Percentiles rank a stretch among this genome's conserved stretches.
Conservation (phyloP, 2,888 invertebrate genomes). For the Corbicula japonica region DNA sequence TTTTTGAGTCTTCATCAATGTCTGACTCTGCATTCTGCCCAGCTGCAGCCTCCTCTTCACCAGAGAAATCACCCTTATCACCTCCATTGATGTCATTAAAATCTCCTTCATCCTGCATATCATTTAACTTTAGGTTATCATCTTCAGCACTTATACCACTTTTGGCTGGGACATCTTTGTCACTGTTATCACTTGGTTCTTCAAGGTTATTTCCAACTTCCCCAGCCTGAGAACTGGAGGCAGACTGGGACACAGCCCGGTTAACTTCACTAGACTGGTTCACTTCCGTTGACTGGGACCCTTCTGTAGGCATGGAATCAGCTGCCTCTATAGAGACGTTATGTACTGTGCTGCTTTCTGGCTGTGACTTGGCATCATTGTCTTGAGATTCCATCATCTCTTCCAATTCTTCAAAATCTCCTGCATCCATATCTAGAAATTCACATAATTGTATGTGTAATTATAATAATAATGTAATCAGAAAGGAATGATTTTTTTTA, state of each 20-base stretch:
- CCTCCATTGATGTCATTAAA: neutral
- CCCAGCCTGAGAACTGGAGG: neutral
- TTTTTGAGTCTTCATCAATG: neutral
- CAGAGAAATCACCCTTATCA: neutral
- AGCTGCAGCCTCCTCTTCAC: slow-evolving; percentile 18
- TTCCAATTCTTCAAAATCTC: slow-evolving; percentile 35
- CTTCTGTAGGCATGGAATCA: no score
- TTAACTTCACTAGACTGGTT: slow-evolving; percentile 1
- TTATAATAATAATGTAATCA: no score
- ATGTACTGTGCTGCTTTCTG: no score
- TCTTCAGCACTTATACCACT: no score
- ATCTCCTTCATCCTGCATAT: neutral
- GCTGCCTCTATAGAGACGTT: no score
- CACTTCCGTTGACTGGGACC: neutral
- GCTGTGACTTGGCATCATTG: neutral
- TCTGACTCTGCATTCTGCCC: neutral
- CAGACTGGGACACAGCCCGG: slow-evolving; percentile 16
- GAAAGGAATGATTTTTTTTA: no score
- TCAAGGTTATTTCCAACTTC: neutral
- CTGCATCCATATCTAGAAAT: slow-evolving; percentile 42
- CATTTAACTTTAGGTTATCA: no score
- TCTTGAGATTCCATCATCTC: slow-evolving; percentile 21
- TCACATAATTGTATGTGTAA: neutral
- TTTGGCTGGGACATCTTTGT: no score
- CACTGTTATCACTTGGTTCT: neutral